phyloP scores from a whole-genome alignment of 2,113 vertebrate species.

The Upupa epops region DNA sequence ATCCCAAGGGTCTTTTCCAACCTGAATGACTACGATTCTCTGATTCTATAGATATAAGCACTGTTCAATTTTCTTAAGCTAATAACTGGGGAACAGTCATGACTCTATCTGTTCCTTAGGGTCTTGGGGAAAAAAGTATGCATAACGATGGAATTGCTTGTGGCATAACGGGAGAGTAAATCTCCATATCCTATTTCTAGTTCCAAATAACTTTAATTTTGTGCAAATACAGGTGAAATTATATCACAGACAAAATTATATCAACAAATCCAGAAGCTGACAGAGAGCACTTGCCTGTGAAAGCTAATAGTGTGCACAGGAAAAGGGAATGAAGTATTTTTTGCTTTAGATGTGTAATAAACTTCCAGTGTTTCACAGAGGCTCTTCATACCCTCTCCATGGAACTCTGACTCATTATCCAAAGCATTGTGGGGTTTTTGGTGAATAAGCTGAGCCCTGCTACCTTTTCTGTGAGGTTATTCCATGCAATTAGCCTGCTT shows the following conservation, averaged over 20 bases:
- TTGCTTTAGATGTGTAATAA: constrained; percentile 5
- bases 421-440: background rate
- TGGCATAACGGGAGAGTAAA: background rate
- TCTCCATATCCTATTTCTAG: background rate
- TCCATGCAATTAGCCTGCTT: background rate
- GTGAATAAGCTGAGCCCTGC: background rate
- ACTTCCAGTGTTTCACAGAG: background rate
- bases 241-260: background rate
- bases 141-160: background rate
- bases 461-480: background rate
- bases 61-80: background rate
- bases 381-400: background rate
- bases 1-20: too few species aligned
- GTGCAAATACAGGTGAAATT: background rate
- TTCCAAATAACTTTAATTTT: background rate
- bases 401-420: background rate
- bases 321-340: background rate
- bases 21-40: too few species aligned
- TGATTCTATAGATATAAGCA: background rate
- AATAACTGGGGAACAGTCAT: background rate
- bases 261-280: background rate
- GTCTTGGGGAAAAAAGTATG: background rate
- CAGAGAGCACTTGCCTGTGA: background rate
- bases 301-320: background rate
- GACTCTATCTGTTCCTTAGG: background rate